These are phyloP conservation scores for Flabesymbios commensalis DNA, from an alignment of 2,888 invertebrate genomes.

Conservation along the genomic window DNA sequence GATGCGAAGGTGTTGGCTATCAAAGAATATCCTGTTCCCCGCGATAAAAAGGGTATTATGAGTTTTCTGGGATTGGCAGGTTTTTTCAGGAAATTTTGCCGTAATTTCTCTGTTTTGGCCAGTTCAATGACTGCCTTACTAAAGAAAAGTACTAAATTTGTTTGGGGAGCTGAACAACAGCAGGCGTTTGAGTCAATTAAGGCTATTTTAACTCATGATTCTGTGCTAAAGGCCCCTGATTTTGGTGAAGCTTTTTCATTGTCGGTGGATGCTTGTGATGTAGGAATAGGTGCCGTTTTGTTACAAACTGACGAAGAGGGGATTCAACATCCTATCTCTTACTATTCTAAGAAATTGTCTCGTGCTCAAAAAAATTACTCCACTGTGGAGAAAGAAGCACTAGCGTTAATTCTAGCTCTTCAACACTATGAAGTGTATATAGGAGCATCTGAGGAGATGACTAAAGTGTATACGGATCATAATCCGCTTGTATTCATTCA, in stretches of 20 bases:
- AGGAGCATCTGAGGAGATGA: no score
- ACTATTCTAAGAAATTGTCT: slow-evolving; percentile 6
- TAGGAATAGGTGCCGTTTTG: slow-evolving; percentile 1
- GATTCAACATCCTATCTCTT: slow-evolving; percentile 4
- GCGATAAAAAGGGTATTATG: not conserved
- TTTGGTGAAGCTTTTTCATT: not conserved
- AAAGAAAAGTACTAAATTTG: not conserved
- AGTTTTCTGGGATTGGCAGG: slow-evolving; percentile 19
- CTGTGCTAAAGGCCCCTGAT: not conserved
- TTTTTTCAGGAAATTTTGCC: not conserved
- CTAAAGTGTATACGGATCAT: not conserved
- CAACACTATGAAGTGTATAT: slow-evolving; percentile 19
- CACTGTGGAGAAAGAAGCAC: slow-evolving; percentile 17
- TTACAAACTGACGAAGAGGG: not conserved
- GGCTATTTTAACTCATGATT: not conserved
- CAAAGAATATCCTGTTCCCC: slow-evolving; percentile 11
- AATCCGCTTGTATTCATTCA: not conserved
- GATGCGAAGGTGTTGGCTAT: slow-evolving; percentile 15
- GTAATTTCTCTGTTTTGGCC: not conserved
- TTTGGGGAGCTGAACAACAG: not conserved
- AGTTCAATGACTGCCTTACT: not conserved
- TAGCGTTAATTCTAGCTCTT: slow-evolving; percentile 10
- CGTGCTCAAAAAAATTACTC: slow-evolving; percentile 16
- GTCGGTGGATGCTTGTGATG: slow-evolving; percentile 2
- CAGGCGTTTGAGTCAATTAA: not conserved